These are phyloP conservation scores for Agrotis clavis DNA, from an alignment of 2,888 invertebrate genomes.

Conservation along the genomic window DNA sequence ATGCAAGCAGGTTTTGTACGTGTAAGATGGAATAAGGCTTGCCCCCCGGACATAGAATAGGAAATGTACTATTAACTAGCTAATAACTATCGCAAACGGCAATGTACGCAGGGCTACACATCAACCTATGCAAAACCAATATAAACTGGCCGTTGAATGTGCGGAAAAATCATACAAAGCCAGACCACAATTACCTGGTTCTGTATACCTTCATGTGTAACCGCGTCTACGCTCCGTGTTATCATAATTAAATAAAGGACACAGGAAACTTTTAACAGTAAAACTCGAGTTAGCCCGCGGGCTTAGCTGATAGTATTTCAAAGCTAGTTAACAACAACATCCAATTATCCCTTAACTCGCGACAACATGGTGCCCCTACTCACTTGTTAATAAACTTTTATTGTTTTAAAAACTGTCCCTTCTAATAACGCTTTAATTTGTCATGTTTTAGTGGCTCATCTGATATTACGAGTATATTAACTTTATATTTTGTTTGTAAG, in stretches of 20 bases:
- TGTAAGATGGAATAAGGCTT: too few relatives aligned
- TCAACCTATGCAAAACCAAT: too few relatives aligned
- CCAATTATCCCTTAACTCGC: conserved; percentile 18
- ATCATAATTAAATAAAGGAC: background rate
- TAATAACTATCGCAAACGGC: too few relatives aligned
- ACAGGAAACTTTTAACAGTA: background rate
- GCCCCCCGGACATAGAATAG: too few relatives aligned
- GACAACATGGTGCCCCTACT: conserved; percentile 32
- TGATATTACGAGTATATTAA: conserved; percentile 1
- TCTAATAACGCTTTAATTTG: conserved; percentile 45
- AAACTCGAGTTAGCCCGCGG: background rate
- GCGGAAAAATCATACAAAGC: too few relatives aligned
- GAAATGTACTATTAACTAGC: too few relatives aligned
- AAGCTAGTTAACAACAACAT: conserved; percentile 9
- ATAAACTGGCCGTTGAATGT: too few relatives aligned
- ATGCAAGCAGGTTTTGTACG: too few relatives aligned
- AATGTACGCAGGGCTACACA: too few relatives aligned
- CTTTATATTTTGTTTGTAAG: conserved; percentile 9
- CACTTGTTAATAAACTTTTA: conserved; percentile 32
- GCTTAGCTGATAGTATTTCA: background rate
- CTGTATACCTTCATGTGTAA: too few relatives aligned
- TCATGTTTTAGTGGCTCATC: conserved; percentile 36
- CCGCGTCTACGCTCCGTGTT: too few relatives aligned
- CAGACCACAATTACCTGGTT: too few relatives aligned
- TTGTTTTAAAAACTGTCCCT: conserved; percentile 52